Base-by-base conservation (phyloP, 2,888 invertebrate genomes). In the Caenorhabditis zanzibari region DNA sequence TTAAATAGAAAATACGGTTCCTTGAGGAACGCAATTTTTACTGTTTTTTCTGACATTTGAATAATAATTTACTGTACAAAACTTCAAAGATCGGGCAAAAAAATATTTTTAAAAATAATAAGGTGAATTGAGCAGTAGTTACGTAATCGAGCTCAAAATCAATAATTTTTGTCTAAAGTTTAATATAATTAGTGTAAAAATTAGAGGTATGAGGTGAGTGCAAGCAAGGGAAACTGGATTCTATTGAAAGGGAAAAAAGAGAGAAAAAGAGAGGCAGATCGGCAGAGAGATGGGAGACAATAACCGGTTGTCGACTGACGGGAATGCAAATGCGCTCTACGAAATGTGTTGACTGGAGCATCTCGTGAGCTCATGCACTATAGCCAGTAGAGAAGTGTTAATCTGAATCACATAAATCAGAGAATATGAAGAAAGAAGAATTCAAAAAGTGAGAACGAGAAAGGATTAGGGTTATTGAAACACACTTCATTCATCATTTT, bases 101-200 rank as follows among this genome's bases (percentile, higher is more conserved):
- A n/a, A n/a, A n/a, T n/a, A n/a, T n/a, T n/a, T 44, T 44, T 14
- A 14, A 14, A 16, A 44, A 14, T 9, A 16, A 9, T 1, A 52
- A 9, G 22, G 7, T n/a, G 22, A 52, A 22, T 10, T 9, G 4
- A 52, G 5, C 44, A 14, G 44, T 14, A 44, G 16, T 44, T 44
- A 38, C 10, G 4, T 16, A 19, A 41, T 61, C 10, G 32, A 28
- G 61, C 61, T 41, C 61, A 24, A 24, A 61, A 54, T 7, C 19
- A 24, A 32, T 58, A 28, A 7, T 5, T 61, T 61, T n/a, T 2
- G 2, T 63, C 4, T 19, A 14, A 77, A 63, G 63, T 71, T 71
- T 38, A 63, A 54, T 47, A 54, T 69, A 71, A 71, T 77, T 71
- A 71, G 35, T 54, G 71, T 63, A 71, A 77, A 71, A 77, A 52